A percentile compares a stretch with the other conserved stretches of the same genome.
Conservation (phyloP, 2,797 vertebrate species). For the Onychomys leucogaster region DNA sequence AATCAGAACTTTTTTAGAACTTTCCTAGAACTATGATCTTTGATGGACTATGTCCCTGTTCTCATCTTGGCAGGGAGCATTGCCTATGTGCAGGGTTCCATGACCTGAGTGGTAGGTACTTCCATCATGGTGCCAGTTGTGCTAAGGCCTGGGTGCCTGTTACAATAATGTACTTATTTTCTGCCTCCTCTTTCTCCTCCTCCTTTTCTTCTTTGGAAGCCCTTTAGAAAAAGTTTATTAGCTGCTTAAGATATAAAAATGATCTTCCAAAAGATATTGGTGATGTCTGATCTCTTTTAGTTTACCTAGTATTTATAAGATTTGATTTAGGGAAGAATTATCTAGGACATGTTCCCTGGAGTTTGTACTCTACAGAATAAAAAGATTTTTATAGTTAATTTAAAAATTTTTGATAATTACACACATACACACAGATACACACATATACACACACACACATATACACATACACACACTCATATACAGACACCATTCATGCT, state of each 20-base stretch:
- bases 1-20: not conserved
- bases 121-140: not conserved
- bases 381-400: not conserved
- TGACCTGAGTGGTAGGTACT: not conserved
- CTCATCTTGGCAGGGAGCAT: not conserved
- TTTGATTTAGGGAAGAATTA: not conserved
- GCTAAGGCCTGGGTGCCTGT: not conserved
- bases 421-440: not conserved
- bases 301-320: not conserved
- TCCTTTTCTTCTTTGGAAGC: not conserved
- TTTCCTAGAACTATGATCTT: not conserved
- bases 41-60: not conserved
- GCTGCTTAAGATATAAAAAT: not conserved
- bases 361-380: not conserved
- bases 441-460: not conserved
- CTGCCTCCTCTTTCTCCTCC: not conserved
- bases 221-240: not conserved
- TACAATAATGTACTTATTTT: not conserved
- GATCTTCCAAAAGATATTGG: not conserved
- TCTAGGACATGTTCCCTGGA: not conserved
- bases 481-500: not conserved
- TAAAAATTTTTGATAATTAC: not conserved
- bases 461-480: not conserved
- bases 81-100: not conserved
- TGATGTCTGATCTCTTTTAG: not conserved